These are phyloP conservation scores for Clamator glandarius DNA, from an alignment of 2,797 vertebrate genomes.

Conservation along the genomic window DNA sequence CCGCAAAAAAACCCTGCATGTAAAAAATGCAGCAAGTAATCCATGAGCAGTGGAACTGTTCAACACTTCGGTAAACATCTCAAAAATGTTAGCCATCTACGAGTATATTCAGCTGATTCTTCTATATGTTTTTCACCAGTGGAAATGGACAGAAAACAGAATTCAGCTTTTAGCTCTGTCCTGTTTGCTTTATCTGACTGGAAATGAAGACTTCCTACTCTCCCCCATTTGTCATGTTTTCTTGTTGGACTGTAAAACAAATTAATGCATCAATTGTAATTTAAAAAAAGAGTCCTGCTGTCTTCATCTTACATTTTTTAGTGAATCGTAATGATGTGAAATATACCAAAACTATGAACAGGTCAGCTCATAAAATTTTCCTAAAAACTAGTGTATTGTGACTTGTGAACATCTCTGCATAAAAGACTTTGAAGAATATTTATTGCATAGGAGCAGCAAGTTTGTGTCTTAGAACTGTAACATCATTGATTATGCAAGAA, in stretches of 20 bases:
- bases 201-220: not conserved
- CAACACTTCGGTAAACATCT: not conserved
- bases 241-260: not conserved
- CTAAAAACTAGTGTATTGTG: not conserved
- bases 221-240: not conserved
- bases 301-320: not conserved
- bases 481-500: not conserved
- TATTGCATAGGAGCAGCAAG: not conserved
- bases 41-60: not conserved
- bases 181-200: not conserved
- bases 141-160: not conserved
- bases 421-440: not conserved
- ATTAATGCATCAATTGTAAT: not conserved
- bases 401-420: not conserved
- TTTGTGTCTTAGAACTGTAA: not conserved
- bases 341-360: not conserved
- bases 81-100: not conserved
- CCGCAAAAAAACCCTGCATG: accelerated
- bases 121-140: not conserved
- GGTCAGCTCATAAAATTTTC: not conserved
- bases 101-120: not conserved
- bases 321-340: not conserved
- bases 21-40: not conserved
- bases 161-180: not conserved
- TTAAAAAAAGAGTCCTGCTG: not conserved